Percentiles rank a stretch among this genome's conserved stretches.
These are phyloP conservation scores for Trematomus bernacchii DNA, from an alignment of 2,797 vertebrate genomes.

Conservation along the genomic window DNA sequence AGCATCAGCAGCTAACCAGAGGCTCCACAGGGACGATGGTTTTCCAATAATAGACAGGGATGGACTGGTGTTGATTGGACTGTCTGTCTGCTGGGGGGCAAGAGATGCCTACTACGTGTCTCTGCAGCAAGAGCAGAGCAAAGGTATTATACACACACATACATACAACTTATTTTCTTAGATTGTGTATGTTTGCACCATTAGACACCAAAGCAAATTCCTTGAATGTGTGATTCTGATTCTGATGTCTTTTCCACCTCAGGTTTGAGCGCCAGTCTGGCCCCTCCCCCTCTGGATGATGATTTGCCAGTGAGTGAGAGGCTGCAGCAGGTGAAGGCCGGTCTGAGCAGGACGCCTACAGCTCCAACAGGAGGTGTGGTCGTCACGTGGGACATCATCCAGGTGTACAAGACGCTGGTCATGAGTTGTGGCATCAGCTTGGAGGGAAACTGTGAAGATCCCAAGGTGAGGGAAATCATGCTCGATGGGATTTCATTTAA, in stretches of 20 bases:
- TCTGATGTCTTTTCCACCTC: conserved; percentile 19
- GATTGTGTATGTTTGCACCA: too few relatives aligned
- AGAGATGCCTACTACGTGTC: conserved; percentile 96
- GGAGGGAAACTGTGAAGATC: conserved; percentile 91
- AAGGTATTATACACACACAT: conserved; percentile 77
- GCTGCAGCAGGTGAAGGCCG: conserved; percentile 83
- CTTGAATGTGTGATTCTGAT: too few relatives aligned
- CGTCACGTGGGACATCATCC: conserved; percentile 90
- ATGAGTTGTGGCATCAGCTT: conserved; percentile 91
- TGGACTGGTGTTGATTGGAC: conserved; percentile 87
- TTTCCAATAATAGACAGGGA: conserved; percentile 87
- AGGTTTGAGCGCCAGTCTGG: conserved; percentile 92
- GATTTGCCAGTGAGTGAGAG: conserved; percentile 88
- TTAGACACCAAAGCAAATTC: too few relatives aligned
- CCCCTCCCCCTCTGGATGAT: conserved; percentile 91
- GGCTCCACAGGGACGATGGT: conserved; percentile 77
- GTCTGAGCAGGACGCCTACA: conserved; percentile 78
- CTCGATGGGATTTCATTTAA: neutral
- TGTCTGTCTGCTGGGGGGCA: conserved; percentile 95
- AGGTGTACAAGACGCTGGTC: conserved; percentile 92
- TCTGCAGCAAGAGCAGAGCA: conserved; percentile 88
- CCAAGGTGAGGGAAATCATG: conserved; percentile 86
- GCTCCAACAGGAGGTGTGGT: conserved; percentile 63
- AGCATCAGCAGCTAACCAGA: conserved; percentile 60
- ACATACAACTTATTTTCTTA: neutral